A percentile compares a stretch with the other conserved stretches of the same genome.
Conservation (phyloP, 2,797 vertebrate species). For the Premnoplex brunnescens region DNA sequence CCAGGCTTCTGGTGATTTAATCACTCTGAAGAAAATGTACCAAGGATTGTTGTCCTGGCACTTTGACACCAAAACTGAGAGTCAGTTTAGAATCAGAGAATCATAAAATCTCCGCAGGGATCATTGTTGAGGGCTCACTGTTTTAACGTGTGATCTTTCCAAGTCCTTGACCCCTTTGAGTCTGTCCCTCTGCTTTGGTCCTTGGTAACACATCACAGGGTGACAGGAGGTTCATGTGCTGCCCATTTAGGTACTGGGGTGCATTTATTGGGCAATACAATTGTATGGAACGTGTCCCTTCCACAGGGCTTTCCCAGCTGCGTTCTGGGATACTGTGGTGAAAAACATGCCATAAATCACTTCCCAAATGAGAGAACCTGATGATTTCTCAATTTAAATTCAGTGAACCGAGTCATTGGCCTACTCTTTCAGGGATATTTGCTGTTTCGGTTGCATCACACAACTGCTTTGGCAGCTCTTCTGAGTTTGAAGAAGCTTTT, state of each 20-base stretch:
- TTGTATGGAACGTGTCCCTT: not conserved
- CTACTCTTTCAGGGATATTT: not conserved
- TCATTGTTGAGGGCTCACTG: not conserved
- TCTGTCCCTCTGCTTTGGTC: not conserved
- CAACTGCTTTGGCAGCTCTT: not conserved
- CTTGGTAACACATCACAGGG: not conserved
- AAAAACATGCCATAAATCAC: not conserved
- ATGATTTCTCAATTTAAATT: not conserved
- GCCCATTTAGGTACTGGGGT: not conserved
- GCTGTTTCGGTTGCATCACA: not conserved
- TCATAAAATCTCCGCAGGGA: not conserved
- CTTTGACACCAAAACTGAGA: not conserved
- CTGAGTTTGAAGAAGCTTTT: not conserved
- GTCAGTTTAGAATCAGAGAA: not conserved
- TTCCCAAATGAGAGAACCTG: not conserved
- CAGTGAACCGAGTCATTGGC: not conserved
- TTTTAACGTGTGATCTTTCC: not conserved
- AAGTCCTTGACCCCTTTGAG: not conserved
- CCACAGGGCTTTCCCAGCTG: not conserved
- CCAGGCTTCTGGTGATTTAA: not conserved
- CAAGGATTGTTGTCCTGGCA: not conserved
- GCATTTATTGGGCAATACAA: not conserved
- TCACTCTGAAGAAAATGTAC: not conserved
- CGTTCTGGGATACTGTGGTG: not conserved
- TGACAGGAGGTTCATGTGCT: not conserved